phyloP scores from a whole-genome alignment of 2,888 invertebrate species.

The Platypus cylindrus region DNA sequence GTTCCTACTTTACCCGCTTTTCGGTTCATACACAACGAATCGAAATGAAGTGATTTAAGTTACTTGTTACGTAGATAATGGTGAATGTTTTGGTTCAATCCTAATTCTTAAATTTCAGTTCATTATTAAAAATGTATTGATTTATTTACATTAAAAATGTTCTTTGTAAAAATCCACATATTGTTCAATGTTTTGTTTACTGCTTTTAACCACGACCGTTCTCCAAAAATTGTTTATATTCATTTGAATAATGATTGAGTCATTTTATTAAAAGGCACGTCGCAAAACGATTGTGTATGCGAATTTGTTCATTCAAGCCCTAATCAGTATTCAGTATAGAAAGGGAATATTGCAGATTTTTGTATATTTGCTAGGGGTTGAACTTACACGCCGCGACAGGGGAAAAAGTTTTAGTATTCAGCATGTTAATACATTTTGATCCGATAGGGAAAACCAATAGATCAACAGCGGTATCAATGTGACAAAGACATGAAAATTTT shows the following conservation, averaged over 20 bases:
- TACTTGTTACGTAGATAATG: too few species aligned
- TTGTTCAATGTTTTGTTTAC: too few species aligned
- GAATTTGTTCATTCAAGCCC: slow-evolving; percentile 2
- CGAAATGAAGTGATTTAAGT: too few species aligned
- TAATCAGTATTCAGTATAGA: slow-evolving; percentile 14
- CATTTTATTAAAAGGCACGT: slow-evolving; percentile 4
- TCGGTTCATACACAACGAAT: slow-evolving; percentile 3
- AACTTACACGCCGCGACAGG: slow-evolving; percentile 6
- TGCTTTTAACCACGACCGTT: too few species aligned
- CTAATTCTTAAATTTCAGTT: too few species aligned
- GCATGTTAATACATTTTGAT: slow-evolving; percentile 9
- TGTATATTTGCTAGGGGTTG: slow-evolving; percentile 15
- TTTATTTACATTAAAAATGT: too few species aligned
- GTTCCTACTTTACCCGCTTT: slow-evolving; percentile 7
- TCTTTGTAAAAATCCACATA: too few species aligned
- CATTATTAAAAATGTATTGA: too few species aligned
- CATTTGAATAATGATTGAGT: slow-evolving; percentile 5
- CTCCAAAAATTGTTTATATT: too few species aligned
- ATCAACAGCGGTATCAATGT: slow-evolving; percentile 9
- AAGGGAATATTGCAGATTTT: slow-evolving; percentile 13
- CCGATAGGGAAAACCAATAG: slow-evolving; percentile 12
- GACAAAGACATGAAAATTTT: slow-evolving; percentile 11
- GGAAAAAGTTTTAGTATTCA: slow-evolving; percentile 13
- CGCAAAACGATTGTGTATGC: neutral
- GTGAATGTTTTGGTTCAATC: too few species aligned